Evolutionary conservation across 2,113 vertebrate species (phyloP).

Genomic region (Meleagris gallopavo): DNA sequence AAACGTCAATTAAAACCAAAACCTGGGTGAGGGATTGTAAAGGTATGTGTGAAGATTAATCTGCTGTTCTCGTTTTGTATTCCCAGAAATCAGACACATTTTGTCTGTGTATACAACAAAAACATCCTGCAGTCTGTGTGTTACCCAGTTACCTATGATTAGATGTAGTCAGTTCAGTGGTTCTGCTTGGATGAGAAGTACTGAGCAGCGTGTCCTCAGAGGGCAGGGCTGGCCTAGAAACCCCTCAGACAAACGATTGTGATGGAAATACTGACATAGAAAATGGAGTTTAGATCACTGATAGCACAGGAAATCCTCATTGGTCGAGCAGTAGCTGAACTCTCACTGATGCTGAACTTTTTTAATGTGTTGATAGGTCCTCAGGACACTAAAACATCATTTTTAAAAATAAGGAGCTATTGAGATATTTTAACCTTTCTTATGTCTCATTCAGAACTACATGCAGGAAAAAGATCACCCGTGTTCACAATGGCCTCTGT

Average conservation of each 20-base stretch:
- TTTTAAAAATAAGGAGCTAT: neutral
- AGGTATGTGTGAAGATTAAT: neutral
- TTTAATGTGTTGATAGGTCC: neutral
- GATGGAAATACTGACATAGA: neutral
- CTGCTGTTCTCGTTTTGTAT: neutral
- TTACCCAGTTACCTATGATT: neutral
- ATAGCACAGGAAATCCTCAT: neutral
- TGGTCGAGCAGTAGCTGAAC: neutral
- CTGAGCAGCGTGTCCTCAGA: neutral
- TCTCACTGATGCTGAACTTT: neutral
- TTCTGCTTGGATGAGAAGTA: neutral
- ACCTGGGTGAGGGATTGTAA: neutral
- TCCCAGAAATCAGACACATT: neutral
- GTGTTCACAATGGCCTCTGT: neutral
- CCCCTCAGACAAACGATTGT: neutral
- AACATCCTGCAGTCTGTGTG: neutral
- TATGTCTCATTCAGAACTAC: neutral
- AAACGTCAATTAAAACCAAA: neutral
- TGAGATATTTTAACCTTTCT: neutral
- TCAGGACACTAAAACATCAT: neutral
- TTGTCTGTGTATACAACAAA: neutral
- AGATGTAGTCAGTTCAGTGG: neutral
- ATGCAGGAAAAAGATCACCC: neutral
- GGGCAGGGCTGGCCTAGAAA: neutral
- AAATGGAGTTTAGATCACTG: neutral